Evolutionary conservation across 1,140 invertebrate genomes (phyloP), one percentile per base, ranked within the genome.

Genomic region (Conus betulinus): DNA sequence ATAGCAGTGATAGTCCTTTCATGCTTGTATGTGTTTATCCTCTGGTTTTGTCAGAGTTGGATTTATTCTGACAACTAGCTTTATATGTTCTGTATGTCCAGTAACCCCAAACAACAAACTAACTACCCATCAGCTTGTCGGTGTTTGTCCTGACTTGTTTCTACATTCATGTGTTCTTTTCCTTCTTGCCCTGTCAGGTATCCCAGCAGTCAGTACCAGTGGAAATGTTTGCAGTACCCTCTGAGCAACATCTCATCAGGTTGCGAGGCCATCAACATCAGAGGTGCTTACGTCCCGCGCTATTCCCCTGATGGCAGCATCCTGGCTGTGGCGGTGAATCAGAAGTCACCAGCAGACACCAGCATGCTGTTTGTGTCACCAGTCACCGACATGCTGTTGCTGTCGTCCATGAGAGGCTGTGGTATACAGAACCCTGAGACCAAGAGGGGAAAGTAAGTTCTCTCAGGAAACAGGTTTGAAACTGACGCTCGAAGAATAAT

Each of bases 261-360:
- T 10, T 93, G 91, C 91, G 91, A 93, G 85, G 90, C 92, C 23
- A 90, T 93, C 84, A 87, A 85, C 52, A 89, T 90, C 23, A 63
- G 82, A 25, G 94, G 93, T 52, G 91, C 94, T 23, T 94, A 93
- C 87, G 91, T 94, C 0, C 84, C 89, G 13, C 90, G 88, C 55
- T 93, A 94, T 83, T 92, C 93, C 11, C 90, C 91, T 86, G 92
- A 93, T 91, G 93, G 93, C 76, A 93, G 94, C 89, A 91, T 95
- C 17, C 87, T 95, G 25, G 94, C 94, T 39, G 90, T 95, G 27
- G 95, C 93, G 83, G 92, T 93, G 82, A 95, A 95, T 91, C 94
- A 95, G 90, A 94, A 91, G 60, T 90, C 88, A 81, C 91, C 93
- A 8, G 60, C 89, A 57, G 85, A 92, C 25, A 94, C 91, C 25